Base-by-base conservation (phyloP, 1,140 invertebrate genomes). In the Ceratosolen solmsi region DNA sequence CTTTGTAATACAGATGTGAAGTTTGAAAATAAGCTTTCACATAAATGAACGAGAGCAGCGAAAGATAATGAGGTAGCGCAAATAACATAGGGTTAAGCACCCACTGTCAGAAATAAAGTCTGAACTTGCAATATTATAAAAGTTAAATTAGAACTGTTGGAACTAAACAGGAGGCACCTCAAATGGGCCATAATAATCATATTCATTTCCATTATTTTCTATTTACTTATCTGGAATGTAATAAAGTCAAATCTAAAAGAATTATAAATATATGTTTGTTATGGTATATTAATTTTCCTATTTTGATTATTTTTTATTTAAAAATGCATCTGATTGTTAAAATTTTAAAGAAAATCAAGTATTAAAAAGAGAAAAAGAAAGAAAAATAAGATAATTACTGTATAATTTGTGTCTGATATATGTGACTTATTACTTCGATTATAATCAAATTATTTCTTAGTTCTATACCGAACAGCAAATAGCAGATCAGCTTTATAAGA, bases 81-180 rank as follows among this genome's bases (percentile, higher is more conserved):
- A 76, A 82, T 82, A 82, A 82, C 68, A 78, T 51, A 73, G 65
- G 54, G 68, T 82, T 82, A 78, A 82, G 81, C 78, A 72, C 56
- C 81, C 81, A 58, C 13, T 7, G 27, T 78, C 9, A 78, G 60
- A 76, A 68, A 58, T n/a, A 58, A 70, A 46, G 11, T 77, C 49
- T 75, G 49, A 77, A 76, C 27, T 30, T 58, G 0, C 9, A 17
- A n/a, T 41, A 68, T 56, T 7, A 74, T 33, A 51, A 9, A 74
- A 80, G 17, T 9, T 56, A 33, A 70, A 70, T 71, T 58, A 36
- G 76, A 63, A 71, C 49, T 36, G 1, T 56, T 15, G 33, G 38
- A 77, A 78, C 22, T 78, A 73, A 78, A 73, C 25, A 73, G 54
- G 75, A 82, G 74, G 75, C 68, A 78, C 81, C 72, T 78, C 72